phyloP scores from a whole-genome alignment of 2,797 vertebrate species.

The Schizothorax lantsangensis region DNA sequence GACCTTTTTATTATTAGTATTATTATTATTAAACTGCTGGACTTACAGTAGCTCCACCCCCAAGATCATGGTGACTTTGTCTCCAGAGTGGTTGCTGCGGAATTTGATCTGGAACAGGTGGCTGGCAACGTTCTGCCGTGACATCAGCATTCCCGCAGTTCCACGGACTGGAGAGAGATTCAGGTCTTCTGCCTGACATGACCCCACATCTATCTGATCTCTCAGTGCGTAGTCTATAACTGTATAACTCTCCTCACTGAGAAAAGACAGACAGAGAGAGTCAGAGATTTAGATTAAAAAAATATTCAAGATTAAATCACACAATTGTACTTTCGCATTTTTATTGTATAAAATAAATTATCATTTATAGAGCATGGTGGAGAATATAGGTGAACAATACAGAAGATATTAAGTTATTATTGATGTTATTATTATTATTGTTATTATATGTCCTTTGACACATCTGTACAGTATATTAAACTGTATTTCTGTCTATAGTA shows the following conservation, averaged over 20 bases:
- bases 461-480: background rate
- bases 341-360: background rate
- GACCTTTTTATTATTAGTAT: too few species aligned
- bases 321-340: background rate
- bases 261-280: background rate
- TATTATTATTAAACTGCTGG: background rate
- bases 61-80: slow-evolving; percentile 88
- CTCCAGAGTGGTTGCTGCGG: slow-evolving; percentile 87
- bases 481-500: background rate
- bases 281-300: background rate
- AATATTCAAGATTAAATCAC: background rate
- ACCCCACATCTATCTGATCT: slow-evolving; percentile 87
- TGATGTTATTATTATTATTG: background rate
- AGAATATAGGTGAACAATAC: background rate
- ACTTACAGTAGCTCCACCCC: slow-evolving; percentile 88
- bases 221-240: slow-evolving; percentile 91
- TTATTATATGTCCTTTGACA: background rate
- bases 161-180: slow-evolving; percentile 81
- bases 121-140: slow-evolving; percentile 76
- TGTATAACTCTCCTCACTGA: slow-evolving; percentile 92
- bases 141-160: slow-evolving; percentile 81
- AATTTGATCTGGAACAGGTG: slow-evolving; percentile 87
- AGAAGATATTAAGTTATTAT: background rate
- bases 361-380: background rate
- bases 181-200: slow-evolving; percentile 80